Percentiles rank a stretch among this genome's conserved stretches.
These are phyloP conservation scores for Orius insidiosus DNA, from an alignment of 1,140 invertebrate genomes.

Conservation along the genomic window DNA sequence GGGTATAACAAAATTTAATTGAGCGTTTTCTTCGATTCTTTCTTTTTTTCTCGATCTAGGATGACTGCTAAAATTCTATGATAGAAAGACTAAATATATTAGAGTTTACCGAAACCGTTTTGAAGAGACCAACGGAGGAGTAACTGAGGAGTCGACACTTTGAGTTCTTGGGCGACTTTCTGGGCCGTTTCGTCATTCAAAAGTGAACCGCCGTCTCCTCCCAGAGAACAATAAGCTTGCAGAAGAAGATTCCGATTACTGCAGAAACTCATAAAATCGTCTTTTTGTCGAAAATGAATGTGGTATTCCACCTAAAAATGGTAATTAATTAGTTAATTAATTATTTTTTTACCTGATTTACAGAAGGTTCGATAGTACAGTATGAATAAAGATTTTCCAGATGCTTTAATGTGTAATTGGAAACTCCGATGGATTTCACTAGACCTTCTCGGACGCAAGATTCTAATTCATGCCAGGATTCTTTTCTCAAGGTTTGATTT, in stretches of 20 bases:
- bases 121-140: constrained; percentile 49
- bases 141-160: constrained; percentile 43
- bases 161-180: constrained; percentile 35
- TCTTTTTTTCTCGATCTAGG: constrained; percentile 44
- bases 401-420: constrained; percentile 61
- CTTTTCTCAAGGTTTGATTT: background rate
- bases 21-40: constrained; percentile 47
- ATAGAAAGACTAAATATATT: constrained; percentile 11
- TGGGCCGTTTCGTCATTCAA: constrained; percentile 38
- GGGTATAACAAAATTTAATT: constrained; percentile 41
- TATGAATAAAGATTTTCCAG: constrained; percentile 44
- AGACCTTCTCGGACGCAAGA: constrained; percentile 36
- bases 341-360: constrained; percentile 49
- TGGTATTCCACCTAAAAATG: constrained; percentile 57
- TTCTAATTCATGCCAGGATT: constrained; percentile 44
- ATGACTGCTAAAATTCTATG: constrained; percentile 36
- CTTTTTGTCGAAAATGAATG: constrained; percentile 46
- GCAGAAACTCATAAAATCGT: constrained; percentile 46
- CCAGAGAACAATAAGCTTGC: constrained; percentile 64
- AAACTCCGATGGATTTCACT: constrained; percentile 60
- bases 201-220: constrained; percentile 39
- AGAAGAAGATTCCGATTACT: constrained; percentile 44
- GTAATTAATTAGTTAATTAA: constrained; percentile 6
- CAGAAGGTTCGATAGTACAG: constrained; percentile 42
- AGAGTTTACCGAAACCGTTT: constrained; percentile 34